Conservation (phyloP, 1,140 invertebrate genomes). For the Andricus grossulariae region DNA sequence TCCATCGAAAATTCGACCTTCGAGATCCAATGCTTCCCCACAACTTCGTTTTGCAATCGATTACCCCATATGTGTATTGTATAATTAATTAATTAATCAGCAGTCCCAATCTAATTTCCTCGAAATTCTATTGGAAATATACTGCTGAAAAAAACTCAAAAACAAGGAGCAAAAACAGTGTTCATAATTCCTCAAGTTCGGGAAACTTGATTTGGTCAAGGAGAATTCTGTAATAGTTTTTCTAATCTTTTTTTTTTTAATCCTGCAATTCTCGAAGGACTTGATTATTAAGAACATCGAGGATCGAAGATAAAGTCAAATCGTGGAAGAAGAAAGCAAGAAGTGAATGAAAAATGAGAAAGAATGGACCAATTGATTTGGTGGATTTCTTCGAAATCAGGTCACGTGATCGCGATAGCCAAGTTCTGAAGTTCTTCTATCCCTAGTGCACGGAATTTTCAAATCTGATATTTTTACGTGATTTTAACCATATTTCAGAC, state of each 20-base stretch:
- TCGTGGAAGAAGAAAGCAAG: neutral
- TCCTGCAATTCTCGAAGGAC: constrained; percentile 2
- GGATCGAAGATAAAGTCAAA: neutral
- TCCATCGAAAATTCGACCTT: constrained; percentile 15
- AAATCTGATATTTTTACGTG: constrained; percentile 1
- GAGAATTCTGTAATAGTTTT: neutral
- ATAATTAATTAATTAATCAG: neutral
- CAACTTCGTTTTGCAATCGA: neutral
- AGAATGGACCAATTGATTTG: neutral
- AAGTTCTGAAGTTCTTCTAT: neutral
- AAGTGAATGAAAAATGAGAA: neutral
- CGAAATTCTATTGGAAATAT: too few relatives aligned
- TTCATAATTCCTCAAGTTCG: neutral
- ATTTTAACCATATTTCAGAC: neutral
- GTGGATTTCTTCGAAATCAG: neutral
- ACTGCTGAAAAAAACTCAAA: neutral
- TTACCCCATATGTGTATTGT: neutral
- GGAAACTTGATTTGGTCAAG: neutral
- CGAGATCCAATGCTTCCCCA: constrained; percentile 4
- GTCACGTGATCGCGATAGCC: neutral
- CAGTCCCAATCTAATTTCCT: neutral
- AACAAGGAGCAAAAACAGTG: neutral
- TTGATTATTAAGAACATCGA: too few relatives aligned
- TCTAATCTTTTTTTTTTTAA: neutral
- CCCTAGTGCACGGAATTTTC: neutral